Conservation (phyloP, 2,113 vertebrate genomes). For the Aplodontia rufa region DNA sequence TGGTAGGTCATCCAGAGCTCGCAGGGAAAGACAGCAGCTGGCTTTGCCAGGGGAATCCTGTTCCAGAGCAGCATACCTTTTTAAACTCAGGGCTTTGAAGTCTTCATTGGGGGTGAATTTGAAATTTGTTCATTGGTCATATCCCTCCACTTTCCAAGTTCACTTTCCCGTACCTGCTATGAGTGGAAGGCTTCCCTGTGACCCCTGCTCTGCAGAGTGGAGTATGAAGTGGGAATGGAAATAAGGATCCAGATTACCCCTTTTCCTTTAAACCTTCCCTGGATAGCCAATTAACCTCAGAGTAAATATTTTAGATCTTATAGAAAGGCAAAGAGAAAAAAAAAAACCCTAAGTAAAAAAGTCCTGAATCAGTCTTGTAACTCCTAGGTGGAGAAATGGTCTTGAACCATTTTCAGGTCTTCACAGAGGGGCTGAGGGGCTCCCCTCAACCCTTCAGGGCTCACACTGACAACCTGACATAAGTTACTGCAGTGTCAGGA, state of each 20-base stretch:
- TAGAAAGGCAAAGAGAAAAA: neutral
- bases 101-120: neutral
- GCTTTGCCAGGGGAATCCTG: neutral
- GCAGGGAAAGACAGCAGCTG: neutral
- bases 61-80: neutral
- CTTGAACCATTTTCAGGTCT: neutral
- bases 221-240: accelerated
- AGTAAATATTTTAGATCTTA: neutral
- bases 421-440: neutral
- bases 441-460: neutral
- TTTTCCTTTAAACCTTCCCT: neutral
- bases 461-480: accelerated
- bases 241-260: accelerated
- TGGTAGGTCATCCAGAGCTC: accelerated
- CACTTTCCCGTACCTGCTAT: accelerated
- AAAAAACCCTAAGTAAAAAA: neutral
- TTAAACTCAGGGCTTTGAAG: neutral
- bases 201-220: neutral
- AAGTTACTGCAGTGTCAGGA: neutral
- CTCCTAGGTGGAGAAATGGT: neutral
- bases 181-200: accelerated
- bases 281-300: neutral
- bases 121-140: accelerated
- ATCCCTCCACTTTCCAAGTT: accelerated
- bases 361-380: neutral